Evolutionary conservation across 2,888 invertebrate species (phyloP), one percentile per base, ranked within the genome.

Genomic region (Galeruca laticollis): DNA sequence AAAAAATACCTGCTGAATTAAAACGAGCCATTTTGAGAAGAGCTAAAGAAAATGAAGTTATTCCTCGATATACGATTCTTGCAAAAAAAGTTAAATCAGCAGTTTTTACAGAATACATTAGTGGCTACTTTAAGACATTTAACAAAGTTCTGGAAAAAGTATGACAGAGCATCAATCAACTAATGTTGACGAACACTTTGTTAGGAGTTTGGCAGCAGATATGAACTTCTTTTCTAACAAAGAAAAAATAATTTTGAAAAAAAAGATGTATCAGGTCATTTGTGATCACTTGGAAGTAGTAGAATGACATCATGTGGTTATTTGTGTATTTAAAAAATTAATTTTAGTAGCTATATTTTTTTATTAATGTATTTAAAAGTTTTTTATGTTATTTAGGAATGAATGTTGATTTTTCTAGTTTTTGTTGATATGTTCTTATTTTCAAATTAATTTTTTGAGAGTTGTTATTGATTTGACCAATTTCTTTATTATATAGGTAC

Each of bases 171-270:
- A 54, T 4, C 54, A 54, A 26, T n/a, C 54, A 54, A 54, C 54
- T n/a, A 5, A 15, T 54, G 33, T 21, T 54, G 54, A 54, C 2
- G 54, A 57, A 57, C 35, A 57, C 15, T 57, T 57, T 57, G 35
- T 57, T 11, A 57, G 35, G 35, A 57, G 57, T 31, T 31, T 57
- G 31, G 56, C 33, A 33, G 26, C 56, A 8, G 56, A 56, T 56
- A 56, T 56, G 26, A 26, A n/a, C 26, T 6, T 52, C 1, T 52
- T 52, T 52, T 20, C 31, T n/a, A 15, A 26, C 5, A 20, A 54
- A 26, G 18, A 54, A 54, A 54, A 54, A 18, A 54, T 54, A 18
- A 54, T 54, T 18, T 54, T 54, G 54, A 54, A 54, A 54, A 54
- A 2, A 18, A 54, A 54, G 31, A 54, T 21, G 21, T 54, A n/a